Evolutionary conservation across 2,113 vertebrate species (phyloP), one percentile per base, ranked within the genome.

Genomic region (Piaya cayana): DNA sequence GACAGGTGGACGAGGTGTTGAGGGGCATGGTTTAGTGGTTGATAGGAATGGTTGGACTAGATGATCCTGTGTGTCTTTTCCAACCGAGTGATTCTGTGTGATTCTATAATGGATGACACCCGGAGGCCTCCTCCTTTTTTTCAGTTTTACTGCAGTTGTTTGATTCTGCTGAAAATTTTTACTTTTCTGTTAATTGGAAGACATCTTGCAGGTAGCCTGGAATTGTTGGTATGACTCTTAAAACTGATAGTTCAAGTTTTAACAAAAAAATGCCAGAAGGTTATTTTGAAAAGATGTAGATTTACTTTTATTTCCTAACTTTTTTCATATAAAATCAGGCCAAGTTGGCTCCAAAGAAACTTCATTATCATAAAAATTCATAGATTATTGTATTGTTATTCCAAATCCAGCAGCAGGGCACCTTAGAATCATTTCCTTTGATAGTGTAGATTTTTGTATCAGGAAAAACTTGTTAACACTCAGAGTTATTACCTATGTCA

Each of bases 91-190:
- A n/a, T n/a, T n/a, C n/a, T n/a, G n/a, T n/a, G n/a, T n/a, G n/a
- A n/a, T n/a, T n/a, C n/a, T n/a, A n/a, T 17, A 49, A 21, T 27
- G 39, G 12, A 7, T 45, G 37, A 32, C 42, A 36, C 30, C n/a
- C 55, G 23, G 21, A 12, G 10, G 1, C 6, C 7, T 72, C n/a
- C 9, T 1, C 2, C 0, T 32, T 69, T 76, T 76, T 63, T n/a
- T 30, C 7, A 50, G 42, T 82, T 45, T 62, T 75, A 12, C 32
- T 75, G 19, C 19, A 75, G 42, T 34, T 83, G 16, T 68, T 86
- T 72, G 7, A 27, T 82, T 82, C 36, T 82, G 15, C 45, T 90
- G 11, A 67, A 75, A 59, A 59, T 23, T 53, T 84, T 67, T 85
- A 47, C 43, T 59, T 2, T 68, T 89, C 20, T 56, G 16, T 11